phyloP scores from a whole-genome alignment of 2,113 vertebrate genomes.

The Syngnathoides biaculeatus region DNA sequence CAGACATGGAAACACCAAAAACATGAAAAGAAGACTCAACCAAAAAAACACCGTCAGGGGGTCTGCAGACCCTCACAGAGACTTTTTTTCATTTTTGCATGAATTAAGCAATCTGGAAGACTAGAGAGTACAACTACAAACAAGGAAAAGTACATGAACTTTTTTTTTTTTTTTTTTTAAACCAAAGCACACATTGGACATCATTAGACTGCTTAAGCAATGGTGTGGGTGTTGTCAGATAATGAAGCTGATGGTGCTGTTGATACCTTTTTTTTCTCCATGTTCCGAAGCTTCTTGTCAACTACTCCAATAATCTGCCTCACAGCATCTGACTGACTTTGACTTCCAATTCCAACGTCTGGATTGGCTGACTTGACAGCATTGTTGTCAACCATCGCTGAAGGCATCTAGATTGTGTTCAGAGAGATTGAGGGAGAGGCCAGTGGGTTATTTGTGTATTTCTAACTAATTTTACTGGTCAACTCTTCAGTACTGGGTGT shows the following conservation, averaged over 20 bases:
- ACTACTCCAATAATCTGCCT: constrained; percentile 90
- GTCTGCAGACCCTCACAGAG: no score
- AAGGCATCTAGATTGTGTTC: constrained; percentile 81
- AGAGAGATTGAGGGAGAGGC: background rate
- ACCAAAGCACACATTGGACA: no score
- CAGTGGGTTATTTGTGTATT: background rate
- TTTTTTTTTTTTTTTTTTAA: no score
- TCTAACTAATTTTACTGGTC: background rate
- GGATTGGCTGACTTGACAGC: constrained; percentile 71
- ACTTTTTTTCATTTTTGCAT: no score
- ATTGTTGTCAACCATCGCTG: constrained; percentile 86
- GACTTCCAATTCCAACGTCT: constrained; percentile 73
- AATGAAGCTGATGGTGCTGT: background rate
- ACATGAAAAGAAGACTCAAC: no score
- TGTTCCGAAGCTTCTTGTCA: constrained; percentile 95
- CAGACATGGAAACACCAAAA: no score
- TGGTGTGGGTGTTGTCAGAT: background rate
- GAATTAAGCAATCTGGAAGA: no score
- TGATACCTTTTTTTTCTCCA: constrained; percentile 96
- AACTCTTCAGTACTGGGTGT: no score
- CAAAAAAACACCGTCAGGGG: no score
- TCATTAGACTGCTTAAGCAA: no score
- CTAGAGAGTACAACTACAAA: no score
- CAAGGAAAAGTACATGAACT: no score
- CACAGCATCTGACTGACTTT: constrained; percentile 86